Evolutionary conservation across 2,797 vertebrate genomes (phyloP).

Genomic region (Dendrocincla fuliginosa): DNA sequence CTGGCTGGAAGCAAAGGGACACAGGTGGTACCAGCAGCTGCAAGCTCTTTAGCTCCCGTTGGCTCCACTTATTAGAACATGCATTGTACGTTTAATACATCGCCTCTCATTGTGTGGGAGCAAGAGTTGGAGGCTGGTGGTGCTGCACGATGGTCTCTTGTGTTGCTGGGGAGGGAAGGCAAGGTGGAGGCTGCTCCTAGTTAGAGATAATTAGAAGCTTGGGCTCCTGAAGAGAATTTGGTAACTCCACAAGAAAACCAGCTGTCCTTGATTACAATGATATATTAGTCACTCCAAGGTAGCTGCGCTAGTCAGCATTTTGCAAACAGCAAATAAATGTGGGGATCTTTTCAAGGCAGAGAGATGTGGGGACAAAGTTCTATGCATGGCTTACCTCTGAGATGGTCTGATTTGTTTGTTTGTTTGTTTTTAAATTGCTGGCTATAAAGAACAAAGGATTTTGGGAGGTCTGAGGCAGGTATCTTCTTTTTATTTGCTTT

Average conservation of each 20-base stretch:
- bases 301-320: conserved; percentile 12
- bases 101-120: conserved; percentile 6
- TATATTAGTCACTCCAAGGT: conserved; percentile 19
- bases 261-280: conserved; percentile 57
- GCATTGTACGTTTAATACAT: conserved; percentile 51
- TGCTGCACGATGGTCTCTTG: background rate
- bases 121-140: background rate
- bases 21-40: conserved; percentile 72
- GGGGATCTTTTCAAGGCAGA: conserved; percentile 28
- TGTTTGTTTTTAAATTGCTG: conserved; percentile 1
- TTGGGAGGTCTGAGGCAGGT: background rate
- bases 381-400: background rate
- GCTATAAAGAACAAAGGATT: background rate
- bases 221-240: conserved; percentile 54
- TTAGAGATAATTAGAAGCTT: conserved; percentile 62
- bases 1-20: conserved; percentile 67
- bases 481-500: background rate
- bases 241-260: conserved; percentile 51
- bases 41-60: conserved; percentile 62
- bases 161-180: background rate
- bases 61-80: conserved; percentile 53
- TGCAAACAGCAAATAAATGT: background rate
- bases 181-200: conserved; percentile 58
- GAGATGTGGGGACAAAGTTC: background rate
- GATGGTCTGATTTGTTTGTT: background rate